These are phyloP conservation scores for Calyptomena viridis DNA, from an alignment of 2,113 vertebrate genomes.

Conservation along the genomic window DNA sequence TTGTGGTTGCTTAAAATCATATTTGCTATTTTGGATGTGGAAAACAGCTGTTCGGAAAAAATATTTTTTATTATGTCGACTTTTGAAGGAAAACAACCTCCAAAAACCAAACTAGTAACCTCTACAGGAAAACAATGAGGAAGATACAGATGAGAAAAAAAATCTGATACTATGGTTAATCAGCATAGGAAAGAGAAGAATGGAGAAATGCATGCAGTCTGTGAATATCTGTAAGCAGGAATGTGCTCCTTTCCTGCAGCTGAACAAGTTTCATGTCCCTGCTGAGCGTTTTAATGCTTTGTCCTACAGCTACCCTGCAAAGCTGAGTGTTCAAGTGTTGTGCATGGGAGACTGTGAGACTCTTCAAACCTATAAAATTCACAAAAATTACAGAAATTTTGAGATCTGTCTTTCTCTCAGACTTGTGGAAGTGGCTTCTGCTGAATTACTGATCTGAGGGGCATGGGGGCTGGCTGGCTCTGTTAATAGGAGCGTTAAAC, in stretches of 20 bases:
- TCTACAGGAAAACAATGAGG: background rate
- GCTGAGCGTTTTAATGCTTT: background rate
- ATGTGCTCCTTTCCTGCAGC: background rate
- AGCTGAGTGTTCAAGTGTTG: background rate
- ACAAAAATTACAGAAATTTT: background rate
- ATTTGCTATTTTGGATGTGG: background rate
- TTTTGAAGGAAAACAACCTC: background rate
- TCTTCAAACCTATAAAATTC: background rate
- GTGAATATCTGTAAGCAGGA: background rate
- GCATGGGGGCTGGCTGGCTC: too few relatives aligned
- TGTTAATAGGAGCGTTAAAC: background rate
- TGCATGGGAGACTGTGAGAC: background rate
- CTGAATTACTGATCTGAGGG: background rate
- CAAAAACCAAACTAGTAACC: background rate
- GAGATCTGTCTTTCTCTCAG: background rate
- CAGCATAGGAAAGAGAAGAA: background rate
- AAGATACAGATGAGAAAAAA: background rate
- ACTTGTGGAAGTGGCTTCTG: background rate
- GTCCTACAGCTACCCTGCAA: background rate
- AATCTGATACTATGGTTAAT: background rate
- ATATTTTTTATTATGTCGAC: background rate
- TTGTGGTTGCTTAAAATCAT: background rate
- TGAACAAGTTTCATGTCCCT: background rate
- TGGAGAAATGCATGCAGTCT: rapidly evolving
- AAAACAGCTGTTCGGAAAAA: background rate